Evolutionary conservation across 2,113 vertebrate genomes (phyloP), one percentile per base, ranked within the genome.

Genomic region (Callithrix jacchus): DNA sequence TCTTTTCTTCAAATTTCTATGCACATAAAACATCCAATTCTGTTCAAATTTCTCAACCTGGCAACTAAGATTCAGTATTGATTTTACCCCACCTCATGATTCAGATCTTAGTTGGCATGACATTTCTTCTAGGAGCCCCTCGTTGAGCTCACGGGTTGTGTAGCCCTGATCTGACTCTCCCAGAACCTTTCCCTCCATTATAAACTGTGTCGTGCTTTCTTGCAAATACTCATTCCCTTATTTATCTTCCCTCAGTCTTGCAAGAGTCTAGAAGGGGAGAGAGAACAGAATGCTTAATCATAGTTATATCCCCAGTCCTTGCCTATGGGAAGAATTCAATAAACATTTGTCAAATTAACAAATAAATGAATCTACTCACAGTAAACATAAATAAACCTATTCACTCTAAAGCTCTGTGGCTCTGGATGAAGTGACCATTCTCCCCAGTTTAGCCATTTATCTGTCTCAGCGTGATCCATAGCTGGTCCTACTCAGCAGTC

Each of bases 1-100:
- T 82, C 84, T 20, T 87, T 95, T 61, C 80, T 83, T 95, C 80
- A 95, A 82, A 79, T 61, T 94, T 87, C 42, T 74, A 2, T 45
- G 54, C 20, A 89, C 84, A 42, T 35, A 68, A 45, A 16, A n/a
- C 74, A 56, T 40, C 94, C 40, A 49, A 47, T 20, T 25, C 8
- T 47, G 10, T 56, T 97, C 35, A 52, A 2, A 84, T 80, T 66
- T 92, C 37, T 49, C n/a, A 73, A 30, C 7, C 61, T 68, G 61
- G 11, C 27, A 79, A 49, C 77, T 21, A 71, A 83, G 17, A 93
- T 61, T 18, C 52, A 66, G 6, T n/a, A 56, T 8, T 35, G 52
- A 61, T 20, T 2, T 58, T 68, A 66, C 13, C 42, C 3, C 18
- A 40, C n/a, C 21, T 70, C 68, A 20, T 49, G 45, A 52, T 66